phyloP scores from a whole-genome alignment of 2,113 vertebrate genomes.

The Phyllostomus hastatus region DNA sequence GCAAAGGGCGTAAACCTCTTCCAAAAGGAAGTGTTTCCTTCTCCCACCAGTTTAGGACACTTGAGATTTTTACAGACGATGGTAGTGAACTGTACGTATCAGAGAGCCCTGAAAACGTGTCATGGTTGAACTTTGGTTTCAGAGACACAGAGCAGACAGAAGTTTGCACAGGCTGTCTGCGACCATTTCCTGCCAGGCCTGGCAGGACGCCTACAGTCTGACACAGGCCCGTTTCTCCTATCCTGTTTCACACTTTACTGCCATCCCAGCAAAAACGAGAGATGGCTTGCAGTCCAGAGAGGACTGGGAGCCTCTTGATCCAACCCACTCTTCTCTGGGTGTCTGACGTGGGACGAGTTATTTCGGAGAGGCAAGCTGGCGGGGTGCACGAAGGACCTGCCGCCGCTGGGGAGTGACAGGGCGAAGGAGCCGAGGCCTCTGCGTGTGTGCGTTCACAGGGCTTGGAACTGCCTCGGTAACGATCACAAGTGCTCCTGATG shows the following conservation, averaged over 20 bases:
- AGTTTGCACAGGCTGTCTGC: background rate
- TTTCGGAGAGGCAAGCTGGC: background rate
- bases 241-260: background rate
- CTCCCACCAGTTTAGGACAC: background rate
- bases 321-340: background rate
- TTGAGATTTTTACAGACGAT: background rate
- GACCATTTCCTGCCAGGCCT: background rate
- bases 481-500: slow-evolving; percentile 30
- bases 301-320: background rate
- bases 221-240: background rate
- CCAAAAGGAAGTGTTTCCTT: background rate
- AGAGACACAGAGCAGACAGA: background rate
- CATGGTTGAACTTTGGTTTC: background rate
- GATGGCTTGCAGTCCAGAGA: background rate
- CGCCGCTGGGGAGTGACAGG: background rate
- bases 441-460: background rate
- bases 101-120: background rate
- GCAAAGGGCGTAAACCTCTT: background rate
- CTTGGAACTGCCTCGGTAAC: background rate
- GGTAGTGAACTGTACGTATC: background rate
- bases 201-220: background rate
- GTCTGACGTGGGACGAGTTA: background rate
- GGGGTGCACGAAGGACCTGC: background rate
- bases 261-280: background rate
- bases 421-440: background rate